phyloP scores from a whole-genome alignment of 2,797 vertebrate species.

The Halcyon badia region DNA sequence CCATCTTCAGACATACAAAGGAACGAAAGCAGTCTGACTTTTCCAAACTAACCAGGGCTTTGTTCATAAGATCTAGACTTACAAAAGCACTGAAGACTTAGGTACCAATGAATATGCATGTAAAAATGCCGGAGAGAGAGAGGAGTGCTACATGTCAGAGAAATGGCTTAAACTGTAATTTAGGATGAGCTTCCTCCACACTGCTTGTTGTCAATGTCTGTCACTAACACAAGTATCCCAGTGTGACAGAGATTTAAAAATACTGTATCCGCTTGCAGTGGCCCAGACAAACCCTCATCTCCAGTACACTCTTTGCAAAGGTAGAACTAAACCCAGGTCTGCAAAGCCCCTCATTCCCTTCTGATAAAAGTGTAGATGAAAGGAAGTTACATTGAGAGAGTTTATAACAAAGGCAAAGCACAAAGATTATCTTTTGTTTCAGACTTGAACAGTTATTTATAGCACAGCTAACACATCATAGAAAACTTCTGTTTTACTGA shows the following conservation, averaged over 20 bases:
- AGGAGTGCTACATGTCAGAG: background rate
- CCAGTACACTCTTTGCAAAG: background rate
- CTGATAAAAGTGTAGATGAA: background rate
- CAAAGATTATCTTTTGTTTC: background rate
- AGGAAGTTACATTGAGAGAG: background rate
- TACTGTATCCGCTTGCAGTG: background rate
- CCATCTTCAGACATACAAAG: background rate
- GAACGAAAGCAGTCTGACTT: background rate
- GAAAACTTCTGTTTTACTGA: background rate
- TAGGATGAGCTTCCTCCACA: background rate
- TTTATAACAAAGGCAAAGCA: background rate
- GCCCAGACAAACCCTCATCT: background rate
- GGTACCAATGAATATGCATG: background rate
- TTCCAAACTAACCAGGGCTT: background rate
- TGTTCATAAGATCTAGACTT: background rate
- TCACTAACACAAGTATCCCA: background rate
- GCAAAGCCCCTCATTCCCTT: background rate
- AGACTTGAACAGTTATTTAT: background rate
- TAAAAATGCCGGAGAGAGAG: background rate
- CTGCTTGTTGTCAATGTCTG: background rate
- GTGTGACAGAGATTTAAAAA: background rate
- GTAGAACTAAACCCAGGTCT: background rate
- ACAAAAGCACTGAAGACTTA: background rate
- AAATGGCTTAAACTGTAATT: background rate
- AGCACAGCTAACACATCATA: rapidly evolving